Evolutionary conservation across 2,797 vertebrate species (phyloP).

Genomic region (Sparidentex hasta): DNA sequence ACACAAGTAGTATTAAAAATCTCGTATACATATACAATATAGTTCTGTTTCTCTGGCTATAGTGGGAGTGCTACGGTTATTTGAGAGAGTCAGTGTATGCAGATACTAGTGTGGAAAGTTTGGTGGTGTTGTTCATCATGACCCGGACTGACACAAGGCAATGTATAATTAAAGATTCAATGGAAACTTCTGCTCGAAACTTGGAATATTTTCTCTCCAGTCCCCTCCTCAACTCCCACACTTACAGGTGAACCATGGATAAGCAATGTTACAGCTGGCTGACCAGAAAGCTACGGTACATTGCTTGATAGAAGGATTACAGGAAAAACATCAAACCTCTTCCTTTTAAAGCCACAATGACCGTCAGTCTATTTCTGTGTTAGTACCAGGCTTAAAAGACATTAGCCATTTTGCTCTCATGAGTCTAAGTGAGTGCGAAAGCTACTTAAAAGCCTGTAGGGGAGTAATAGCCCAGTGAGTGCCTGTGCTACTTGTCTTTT

Average conservation of each 20-base stretch:
- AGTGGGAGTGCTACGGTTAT: no score
- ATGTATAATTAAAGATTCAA: not conserved
- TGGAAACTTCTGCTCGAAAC: not conserved
- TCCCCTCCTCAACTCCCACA: not conserved
- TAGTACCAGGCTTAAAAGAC: constrained; percentile 22
- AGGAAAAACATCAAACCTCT: no score
- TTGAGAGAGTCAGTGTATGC: no score
- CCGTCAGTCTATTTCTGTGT: constrained; percentile 6
- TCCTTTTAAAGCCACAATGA: constrained; percentile 1
- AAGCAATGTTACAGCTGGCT: not conserved
- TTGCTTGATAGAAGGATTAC: no score
- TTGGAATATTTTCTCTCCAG: not conserved
- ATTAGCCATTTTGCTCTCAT: constrained; percentile 27
- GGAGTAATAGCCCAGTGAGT: constrained; percentile 37
- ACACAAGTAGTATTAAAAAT: no score
- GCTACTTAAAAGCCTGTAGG: constrained; percentile 28
- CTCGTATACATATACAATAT: no score
- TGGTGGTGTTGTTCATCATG: no score
- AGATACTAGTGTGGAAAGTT: no score
- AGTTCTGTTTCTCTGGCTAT: no score
- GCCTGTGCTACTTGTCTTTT: constrained; percentile 38
- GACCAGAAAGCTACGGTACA: not conserved
- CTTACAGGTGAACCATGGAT: not conserved
- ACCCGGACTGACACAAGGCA: not conserved
- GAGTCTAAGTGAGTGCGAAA: constrained; percentile 41